Base-by-base conservation (phyloP, 2,797 vertebrate species). In the Onychomys arenicola region DNA sequence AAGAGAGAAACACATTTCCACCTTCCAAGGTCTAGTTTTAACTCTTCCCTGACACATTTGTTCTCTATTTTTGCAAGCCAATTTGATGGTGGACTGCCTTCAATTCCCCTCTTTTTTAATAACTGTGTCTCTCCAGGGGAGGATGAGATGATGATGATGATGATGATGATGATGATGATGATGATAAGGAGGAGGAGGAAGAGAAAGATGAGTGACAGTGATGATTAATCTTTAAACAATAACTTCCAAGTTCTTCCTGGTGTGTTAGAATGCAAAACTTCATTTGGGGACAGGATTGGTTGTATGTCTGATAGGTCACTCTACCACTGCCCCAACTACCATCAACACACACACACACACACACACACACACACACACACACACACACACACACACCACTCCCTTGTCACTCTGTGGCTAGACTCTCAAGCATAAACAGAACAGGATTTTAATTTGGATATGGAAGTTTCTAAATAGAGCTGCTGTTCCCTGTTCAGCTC, bases 371-470 rank as follows among this genome's bases (percentile, higher is more conserved):
- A 34, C 77, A n/a, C 52, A 82, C 78, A 57, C 80, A 40, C 55
- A 40, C n/a, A 16, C 32, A n/a, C 77, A 78, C 40, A 57, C 78
- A 80, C 21, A 57, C 43, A 57, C 77, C 80, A 43, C 6, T 2
- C 19, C 43, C 43, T 4, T 84, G 40, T 25, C 5, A 46, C 34
- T 61, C 4, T 89, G 52, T 65, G 59, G 25, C 34, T 46, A 90
- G 63, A 12, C 11, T 80, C n/a, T 91, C 34, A 29, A 80, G 34
- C 11, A 21, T 94, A 90, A 84, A 80, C 43, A 63, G 46, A 80
- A 32, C 61, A 82, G 65, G 82, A 49, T 34, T 55, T 73, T 80
- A 90, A 89, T 90, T 94, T 84, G 29, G 34, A 89, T 29, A n/a
- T 0, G 2, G 49, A 89, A 40, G 21, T 61, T 93, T 61, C 71